Percentiles rank a stretch among this genome's conserved stretches.
Evolutionary conservation across 2,113 vertebrate genomes (phyloP).

Genomic region (Fulica atra): DNA sequence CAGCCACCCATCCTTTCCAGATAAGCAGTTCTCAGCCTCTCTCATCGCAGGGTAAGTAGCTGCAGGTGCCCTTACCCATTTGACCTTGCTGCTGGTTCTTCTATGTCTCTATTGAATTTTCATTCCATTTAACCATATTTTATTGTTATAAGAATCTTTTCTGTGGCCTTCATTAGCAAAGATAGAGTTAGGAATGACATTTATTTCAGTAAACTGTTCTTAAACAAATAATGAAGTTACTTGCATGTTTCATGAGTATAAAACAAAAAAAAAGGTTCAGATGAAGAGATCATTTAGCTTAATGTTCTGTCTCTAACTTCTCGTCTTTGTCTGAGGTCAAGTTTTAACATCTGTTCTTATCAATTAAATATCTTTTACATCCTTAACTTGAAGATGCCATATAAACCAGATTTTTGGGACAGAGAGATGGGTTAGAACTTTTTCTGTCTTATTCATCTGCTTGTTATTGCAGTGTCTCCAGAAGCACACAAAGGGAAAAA

Average conservation of each 20-base stretch:
- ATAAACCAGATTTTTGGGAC: neutral
- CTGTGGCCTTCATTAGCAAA: neutral
- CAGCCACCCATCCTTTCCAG: neutral
- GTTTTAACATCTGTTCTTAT: neutral
- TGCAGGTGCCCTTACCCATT: neutral
- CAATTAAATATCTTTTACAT: neutral
- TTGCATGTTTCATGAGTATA: neutral
- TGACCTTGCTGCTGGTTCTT: neutral
- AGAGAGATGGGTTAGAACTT: neutral
- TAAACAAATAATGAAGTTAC: neutral
- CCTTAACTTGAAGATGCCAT: neutral
- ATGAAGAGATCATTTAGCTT: neutral
- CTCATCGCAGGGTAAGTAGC: neutral
- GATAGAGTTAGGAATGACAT: neutral
- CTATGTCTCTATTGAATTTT: neutral
- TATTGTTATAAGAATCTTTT: neutral
- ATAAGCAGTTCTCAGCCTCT: neutral
- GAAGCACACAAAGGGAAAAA: slow-evolving; percentile 19
- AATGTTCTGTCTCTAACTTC: neutral
- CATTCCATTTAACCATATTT: neutral
- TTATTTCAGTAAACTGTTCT: neutral
- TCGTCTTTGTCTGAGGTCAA: neutral
- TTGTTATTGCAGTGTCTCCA: neutral
- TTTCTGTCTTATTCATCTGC: neutral
- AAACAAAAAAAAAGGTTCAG: neutral